Base-by-base conservation (phyloP, 1,140 invertebrate species). In the Bombus terrestris region DNA sequence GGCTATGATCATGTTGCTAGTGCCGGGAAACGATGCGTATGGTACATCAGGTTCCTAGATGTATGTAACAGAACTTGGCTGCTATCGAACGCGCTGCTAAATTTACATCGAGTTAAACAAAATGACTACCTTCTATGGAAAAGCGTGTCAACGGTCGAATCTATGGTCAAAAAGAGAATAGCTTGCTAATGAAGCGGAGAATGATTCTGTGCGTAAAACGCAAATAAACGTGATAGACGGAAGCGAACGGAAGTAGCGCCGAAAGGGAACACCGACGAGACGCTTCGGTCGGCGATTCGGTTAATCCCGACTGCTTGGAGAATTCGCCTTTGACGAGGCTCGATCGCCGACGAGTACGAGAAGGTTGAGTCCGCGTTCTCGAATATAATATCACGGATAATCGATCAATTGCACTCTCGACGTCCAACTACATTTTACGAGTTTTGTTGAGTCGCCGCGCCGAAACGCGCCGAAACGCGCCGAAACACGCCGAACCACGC, bases 371-470 rank as follows among this genome's bases (percentile, higher is more conserved):
- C 37, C 2, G 8, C 32, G 39, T 74, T 39, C 53, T 43, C 76
- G 39, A 35, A 37, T 57, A 81, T 75, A 81, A 85, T 81, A 81
- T 77, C 74, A 57, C 64, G 72, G 64, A 57, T 86, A 89, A 89
- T 86, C 78, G 88, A 75, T 68, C 80, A 74, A 75, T 83, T 69
- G 71, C 64, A 69, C 43, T 37, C 32, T 37, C 12, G 77, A 53
- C 43, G 47, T 10, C 59, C 35, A 41, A 53, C 62, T 18, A 1
- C 68, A 81, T 82, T 88, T 88, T 85, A 77, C 88, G 43, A 88
- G 62, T 74, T 62, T 39, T 18, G 76, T 88, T n/a, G 39, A 25
- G 59, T 32, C 28, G n/a, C 12, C 15, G 15, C 43, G 43, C 15
- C 43, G 13, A 15, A 47, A 15, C 43, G 47, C 47, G 15, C 5